Conservation (phyloP, 2,113 vertebrate species). For the Pterocles gutturalis region DNA sequence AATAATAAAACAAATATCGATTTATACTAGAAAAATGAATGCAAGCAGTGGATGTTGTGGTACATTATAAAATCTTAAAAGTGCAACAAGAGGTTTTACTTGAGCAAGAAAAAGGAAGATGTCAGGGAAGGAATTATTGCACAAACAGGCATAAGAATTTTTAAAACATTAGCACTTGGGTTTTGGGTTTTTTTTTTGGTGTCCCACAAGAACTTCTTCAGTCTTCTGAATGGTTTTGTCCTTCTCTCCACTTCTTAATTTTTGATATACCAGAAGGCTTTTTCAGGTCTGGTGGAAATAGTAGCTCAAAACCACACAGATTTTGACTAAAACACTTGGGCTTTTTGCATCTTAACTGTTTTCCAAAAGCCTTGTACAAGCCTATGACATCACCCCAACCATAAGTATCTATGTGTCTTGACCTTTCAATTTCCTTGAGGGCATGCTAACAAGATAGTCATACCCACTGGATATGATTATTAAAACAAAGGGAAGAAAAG, state of each 20-base stretch:
- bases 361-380: background rate
- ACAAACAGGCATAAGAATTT: background rate
- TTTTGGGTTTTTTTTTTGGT: background rate
- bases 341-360: background rate
- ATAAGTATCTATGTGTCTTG: background rate
- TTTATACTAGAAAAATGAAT: background rate
- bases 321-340: background rate
- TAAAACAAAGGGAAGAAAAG: conserved; percentile 21
- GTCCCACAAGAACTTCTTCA: background rate
- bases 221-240: background rate
- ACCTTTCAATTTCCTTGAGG: conserved; percentile 9
- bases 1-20: background rate
- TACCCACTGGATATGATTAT: background rate
- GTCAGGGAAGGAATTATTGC: background rate
- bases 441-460: background rate
- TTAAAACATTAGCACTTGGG: background rate
- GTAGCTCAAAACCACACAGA: background rate
- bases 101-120: background rate
- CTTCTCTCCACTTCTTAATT: background rate
- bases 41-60: background rate
- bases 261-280: background rate
- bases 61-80: background rate
- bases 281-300: background rate
- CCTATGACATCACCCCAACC: background rate
- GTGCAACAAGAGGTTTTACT: background rate